Evolutionary conservation across 1,140 invertebrate genomes (phyloP), one percentile per base, ranked within the genome.

Genomic region (Rhopalosiphum padi): DNA sequence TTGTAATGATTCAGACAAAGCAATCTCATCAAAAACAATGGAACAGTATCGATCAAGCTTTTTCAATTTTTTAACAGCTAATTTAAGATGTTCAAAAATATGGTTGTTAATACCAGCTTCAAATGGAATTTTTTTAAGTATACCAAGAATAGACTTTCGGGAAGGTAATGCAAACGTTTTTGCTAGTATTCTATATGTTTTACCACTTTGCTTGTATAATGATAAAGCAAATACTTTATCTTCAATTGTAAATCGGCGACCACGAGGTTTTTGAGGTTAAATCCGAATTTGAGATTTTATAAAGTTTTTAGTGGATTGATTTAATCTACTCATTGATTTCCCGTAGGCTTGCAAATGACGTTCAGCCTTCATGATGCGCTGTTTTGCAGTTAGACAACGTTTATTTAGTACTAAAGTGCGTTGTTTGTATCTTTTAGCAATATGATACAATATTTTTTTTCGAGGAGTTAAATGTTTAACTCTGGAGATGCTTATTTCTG

Each of bases 41-140:
- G n/a, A 82, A 82, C 77, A 82, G n/a, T 82, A 82, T n/a, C 77
- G n/a, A 82, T 82, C 77, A 41, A 83, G 5, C 15, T 83, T 83
- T 83, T 22, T 83, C n/a, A 83, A 21, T 37, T 83, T 83, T 41
- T 83, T 83, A 9, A 83, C 77, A 83, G 77, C 35, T 83, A 37
- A 18, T 83, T 35, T 41, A 83, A 83, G 77, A 6, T 83, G 77
- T 83, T 37, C 35, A 83, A 37, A 83, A 83, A 35, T 83, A 83
- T 83, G 77, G n/a, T 41, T 3, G 18, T 83, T 83, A 35, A 83
- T 83, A 83, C 77, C 77, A 37, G 77, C 77, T 83, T 83, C 35
- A 41, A 83, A 37, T 83, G 77, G 77, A 37, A 41, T 83, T 41
- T 37, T 83, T 35, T 83, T 30, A 22, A 41, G n/a, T 83, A 83